Conservation (phyloP, 2,888 invertebrate genomes). For the Harpagoxenus sublaevis region DNA sequence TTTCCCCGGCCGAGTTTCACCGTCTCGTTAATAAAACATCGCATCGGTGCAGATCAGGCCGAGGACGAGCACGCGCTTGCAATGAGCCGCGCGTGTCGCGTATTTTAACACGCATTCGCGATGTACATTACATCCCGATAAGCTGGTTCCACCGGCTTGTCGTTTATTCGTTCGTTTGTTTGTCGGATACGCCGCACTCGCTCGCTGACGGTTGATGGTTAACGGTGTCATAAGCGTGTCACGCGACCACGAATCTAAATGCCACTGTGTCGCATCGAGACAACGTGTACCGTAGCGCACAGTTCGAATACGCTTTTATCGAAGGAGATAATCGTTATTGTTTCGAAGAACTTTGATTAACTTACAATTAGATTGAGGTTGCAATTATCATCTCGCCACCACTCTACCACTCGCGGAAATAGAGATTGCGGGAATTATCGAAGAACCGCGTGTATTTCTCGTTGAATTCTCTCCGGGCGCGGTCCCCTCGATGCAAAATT, state of each 20-base stretch:
- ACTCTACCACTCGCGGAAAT: not conserved
- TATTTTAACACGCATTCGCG: constrained; percentile 37
- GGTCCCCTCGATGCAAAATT: constrained; percentile 35
- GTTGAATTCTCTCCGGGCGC: constrained; percentile 12
- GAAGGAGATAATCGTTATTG: not conserved
- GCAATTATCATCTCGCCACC: not conserved
- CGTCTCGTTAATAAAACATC: constrained; percentile 74
- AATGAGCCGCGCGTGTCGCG: constrained; percentile 49
- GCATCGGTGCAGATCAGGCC: constrained; percentile 60
- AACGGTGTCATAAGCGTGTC: constrained; percentile 54
- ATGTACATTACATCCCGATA: not conserved
- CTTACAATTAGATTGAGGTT: not conserved
- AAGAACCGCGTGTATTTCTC: not conserved
- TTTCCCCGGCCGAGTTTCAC: constrained; percentile 29
- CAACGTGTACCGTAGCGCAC: not conserved
- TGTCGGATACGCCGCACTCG: constrained; percentile 3
- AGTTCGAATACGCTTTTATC: not conserved
- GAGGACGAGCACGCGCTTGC: constrained; percentile 63
- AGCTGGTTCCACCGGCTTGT: constrained; percentile 4
- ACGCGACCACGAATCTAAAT: constrained; percentile 44
- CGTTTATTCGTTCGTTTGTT: not conserved
- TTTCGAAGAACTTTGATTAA: constrained; percentile 5
- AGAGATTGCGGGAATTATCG: not conserved
- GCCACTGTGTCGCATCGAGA: not conserved
- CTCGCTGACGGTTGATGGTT: constrained; percentile 38